Conservation (phyloP, 2,113 vertebrate genomes). For the Embiotoca jacksoni region DNA sequence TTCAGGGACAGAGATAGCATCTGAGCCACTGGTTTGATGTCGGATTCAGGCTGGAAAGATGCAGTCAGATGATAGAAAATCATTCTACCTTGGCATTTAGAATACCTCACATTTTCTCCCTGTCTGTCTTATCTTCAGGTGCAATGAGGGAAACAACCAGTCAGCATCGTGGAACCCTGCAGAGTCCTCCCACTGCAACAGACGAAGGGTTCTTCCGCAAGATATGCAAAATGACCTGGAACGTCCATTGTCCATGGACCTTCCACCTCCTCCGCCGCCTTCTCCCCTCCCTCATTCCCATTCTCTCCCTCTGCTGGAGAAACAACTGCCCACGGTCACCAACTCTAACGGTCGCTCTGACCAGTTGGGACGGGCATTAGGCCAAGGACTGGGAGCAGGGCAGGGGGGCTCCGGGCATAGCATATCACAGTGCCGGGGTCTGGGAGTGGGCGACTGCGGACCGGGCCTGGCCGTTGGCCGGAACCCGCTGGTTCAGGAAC, state of each 20-base stretch:
- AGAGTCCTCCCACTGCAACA: constrained; percentile 84
- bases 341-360: constrained; percentile 92
- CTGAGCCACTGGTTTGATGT: not conserved
- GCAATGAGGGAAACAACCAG: constrained; percentile 88
- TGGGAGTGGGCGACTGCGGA: constrained; percentile 51
- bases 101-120: constrained; percentile 18
- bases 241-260: constrained; percentile 82
- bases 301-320: constrained; percentile 83
- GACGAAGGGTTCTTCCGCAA: constrained; percentile 82
- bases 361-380: constrained; percentile 74
- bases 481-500: constrained; percentile 90
- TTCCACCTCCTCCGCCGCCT: constrained; percentile 72
- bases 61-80: not conserved
- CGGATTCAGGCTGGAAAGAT: constrained; percentile 13
- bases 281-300: constrained; percentile 73
- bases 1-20: not conserved
- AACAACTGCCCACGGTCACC: constrained; percentile 83
- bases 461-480: constrained; percentile 59
- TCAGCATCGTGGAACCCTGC: constrained; percentile 89
- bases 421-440: constrained; percentile 43
- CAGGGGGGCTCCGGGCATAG: constrained; percentile 48
- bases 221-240: constrained; percentile 88
- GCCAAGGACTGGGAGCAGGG: constrained; percentile 45
- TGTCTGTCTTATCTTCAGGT: constrained; percentile 80
- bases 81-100: not conserved